These are phyloP conservation scores for Edolisoma coerulescens DNA, from an alignment of 2,113 vertebrate genomes.

Conservation along the genomic window DNA sequence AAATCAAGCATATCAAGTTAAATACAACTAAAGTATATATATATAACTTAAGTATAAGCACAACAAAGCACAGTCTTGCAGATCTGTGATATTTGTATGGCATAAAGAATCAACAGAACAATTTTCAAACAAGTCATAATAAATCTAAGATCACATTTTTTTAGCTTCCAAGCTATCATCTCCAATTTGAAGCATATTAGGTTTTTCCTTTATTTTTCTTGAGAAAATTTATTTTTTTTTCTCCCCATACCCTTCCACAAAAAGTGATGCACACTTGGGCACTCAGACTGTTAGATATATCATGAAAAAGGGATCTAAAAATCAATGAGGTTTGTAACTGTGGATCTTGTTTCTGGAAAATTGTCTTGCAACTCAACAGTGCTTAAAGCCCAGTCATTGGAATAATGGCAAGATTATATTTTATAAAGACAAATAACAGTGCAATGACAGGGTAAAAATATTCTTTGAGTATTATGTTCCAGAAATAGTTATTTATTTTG, in stretches of 20 bases:
- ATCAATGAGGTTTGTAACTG: background rate
- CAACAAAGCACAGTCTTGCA: background rate
- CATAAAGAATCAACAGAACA: background rate
- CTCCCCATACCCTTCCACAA: background rate
- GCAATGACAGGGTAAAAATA: background rate
- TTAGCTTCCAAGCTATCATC: background rate
- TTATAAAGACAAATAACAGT: background rate
- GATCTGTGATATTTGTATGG: background rate
- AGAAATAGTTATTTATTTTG: background rate
- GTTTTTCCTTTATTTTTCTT: background rate
- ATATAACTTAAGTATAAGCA: background rate
- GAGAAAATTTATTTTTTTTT: background rate
- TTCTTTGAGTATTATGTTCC: background rate
- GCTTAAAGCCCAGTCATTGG: background rate
- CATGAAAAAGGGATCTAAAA: background rate
- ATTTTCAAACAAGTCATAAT: background rate
- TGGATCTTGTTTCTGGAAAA: background rate
- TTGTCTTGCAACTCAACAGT: background rate
- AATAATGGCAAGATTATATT: background rate
- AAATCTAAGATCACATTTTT: background rate
- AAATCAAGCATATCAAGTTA: background rate
- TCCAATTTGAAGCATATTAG: background rate
- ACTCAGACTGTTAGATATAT: background rate
- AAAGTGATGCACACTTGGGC: background rate
- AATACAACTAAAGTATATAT: background rate